Conservation (phyloP, 2,113 vertebrate species). For the Illadopsis cleaveri region DNA sequence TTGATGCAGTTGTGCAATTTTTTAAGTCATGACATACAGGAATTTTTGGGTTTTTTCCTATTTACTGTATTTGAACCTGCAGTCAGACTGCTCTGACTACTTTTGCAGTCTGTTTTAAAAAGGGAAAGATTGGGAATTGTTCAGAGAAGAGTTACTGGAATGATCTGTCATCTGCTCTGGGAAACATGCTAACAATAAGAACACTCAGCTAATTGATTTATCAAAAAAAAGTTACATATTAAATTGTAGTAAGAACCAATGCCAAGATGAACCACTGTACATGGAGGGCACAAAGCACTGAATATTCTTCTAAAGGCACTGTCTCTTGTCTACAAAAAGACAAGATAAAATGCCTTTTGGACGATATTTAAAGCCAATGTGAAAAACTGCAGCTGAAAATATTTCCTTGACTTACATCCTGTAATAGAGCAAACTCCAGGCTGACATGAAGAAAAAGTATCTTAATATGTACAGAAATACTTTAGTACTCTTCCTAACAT, state of each 20-base stretch:
- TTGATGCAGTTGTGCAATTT: not conserved
- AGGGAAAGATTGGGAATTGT: not conserved
- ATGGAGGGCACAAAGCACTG: not conserved
- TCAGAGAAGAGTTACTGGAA: not conserved
- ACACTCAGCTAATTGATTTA: not conserved
- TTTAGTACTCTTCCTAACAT: not conserved
- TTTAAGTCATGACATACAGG: not conserved
- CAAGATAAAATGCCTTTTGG: not conserved
- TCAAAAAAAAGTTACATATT: not conserved
- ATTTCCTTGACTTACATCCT: not conserved
- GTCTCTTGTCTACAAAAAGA: not conserved
- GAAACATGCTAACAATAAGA: not conserved
- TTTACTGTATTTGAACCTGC: not conserved
- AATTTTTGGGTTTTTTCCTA: not conserved
- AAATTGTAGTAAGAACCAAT: not conserved
- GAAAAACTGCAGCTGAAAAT: not conserved
- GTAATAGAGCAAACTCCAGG: not conserved
- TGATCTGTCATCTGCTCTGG: not conserved
- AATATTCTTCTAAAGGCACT: not conserved
- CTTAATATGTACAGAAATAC: not conserved
- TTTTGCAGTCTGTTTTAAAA: not conserved
- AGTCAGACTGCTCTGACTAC: not conserved
- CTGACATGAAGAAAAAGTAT: not conserved
- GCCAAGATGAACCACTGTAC: not conserved
- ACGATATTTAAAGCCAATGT: not conserved